Evolutionary conservation across 53 echinoderm and acorn worm genomes (phyloP).

Genomic region (Mesocentrotus franciscanus): DNA sequence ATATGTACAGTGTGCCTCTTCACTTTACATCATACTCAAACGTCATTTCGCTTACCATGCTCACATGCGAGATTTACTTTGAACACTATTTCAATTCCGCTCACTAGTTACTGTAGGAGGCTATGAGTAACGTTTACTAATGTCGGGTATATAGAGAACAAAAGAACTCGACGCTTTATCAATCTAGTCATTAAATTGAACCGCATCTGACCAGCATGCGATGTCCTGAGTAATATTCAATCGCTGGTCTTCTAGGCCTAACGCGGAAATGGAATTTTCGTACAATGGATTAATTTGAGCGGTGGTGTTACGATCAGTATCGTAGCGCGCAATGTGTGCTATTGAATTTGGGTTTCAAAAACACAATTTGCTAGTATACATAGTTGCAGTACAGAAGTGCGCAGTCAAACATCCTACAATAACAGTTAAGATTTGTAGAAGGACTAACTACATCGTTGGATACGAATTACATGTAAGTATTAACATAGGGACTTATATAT

Average conservation of each 20-base stretch:
- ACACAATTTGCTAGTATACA: background rate
- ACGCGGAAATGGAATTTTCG: background rate
- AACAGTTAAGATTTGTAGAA: background rate
- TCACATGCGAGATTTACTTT: background rate
- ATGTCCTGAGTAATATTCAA: background rate
- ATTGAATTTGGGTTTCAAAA: background rate
- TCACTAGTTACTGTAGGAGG: background rate
- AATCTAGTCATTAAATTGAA: background rate
- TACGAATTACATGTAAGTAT: background rate
- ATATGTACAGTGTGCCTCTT: background rate
- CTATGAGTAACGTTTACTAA: background rate
- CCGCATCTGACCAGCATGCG: background rate
- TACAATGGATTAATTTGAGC: background rate
- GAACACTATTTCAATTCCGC: background rate
- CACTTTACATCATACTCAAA: background rate
- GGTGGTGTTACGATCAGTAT: background rate
- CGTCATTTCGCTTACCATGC: background rate
- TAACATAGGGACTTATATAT: background rate
- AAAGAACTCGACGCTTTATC: background rate
- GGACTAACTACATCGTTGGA: background rate
- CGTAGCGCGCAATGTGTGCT: background rate
- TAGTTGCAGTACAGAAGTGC: background rate
- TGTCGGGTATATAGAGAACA: background rate
- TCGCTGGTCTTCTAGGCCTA: background rate
- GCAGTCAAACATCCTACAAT: background rate